Evolutionary conservation across 2,888 invertebrate species (phyloP), one percentile per base, ranked within the genome.

Genomic region (Clanis bilineata): DNA sequence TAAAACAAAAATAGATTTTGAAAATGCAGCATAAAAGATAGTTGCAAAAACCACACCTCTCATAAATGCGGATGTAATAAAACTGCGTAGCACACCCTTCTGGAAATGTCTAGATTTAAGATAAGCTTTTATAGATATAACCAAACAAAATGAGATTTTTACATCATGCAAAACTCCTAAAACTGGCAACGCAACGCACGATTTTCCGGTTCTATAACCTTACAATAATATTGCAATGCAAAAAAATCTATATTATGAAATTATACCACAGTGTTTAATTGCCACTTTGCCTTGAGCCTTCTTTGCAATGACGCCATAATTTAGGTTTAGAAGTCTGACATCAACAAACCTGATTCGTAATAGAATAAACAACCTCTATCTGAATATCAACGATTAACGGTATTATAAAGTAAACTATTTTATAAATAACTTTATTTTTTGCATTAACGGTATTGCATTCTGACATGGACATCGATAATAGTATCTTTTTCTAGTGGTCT

Each of bases 111-210:
- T 62, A 59, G 59, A 65, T 67, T 44, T 43, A n/a, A 58, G 62
- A 69, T 69, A 65, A 58, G 62, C 43, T 28, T 62, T 57, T 62
- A 43, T 55, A 58, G 57, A 57, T 62, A 67, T 68, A 64, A 66
- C 64, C 23, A 56, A 47, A 32, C 18, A 3, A 51, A 51, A 18
- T 32, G 32, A 51, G 51, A 51, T 51, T 28, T 51, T 23, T 25
- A 47, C 7, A 18, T 44, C 12, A 28, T 51, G 51, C 51, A 10
- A 51, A 41, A 51, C 28, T 9, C 18, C 12, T 28, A 18, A 28
- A 18, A 28, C 28, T 15, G 18, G 28, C 25, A 51, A 51, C 10
- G 51, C 10, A 18, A 32, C 15, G 3, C 32, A 32, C 18, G 51
- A 51, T 10, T 51, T 32, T 51, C 18, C 18, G 10, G 1, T 51